Evolutionary conservation across 2,888 invertebrate species (phyloP).

Genomic region (Agrotis ipsilon): DNA sequence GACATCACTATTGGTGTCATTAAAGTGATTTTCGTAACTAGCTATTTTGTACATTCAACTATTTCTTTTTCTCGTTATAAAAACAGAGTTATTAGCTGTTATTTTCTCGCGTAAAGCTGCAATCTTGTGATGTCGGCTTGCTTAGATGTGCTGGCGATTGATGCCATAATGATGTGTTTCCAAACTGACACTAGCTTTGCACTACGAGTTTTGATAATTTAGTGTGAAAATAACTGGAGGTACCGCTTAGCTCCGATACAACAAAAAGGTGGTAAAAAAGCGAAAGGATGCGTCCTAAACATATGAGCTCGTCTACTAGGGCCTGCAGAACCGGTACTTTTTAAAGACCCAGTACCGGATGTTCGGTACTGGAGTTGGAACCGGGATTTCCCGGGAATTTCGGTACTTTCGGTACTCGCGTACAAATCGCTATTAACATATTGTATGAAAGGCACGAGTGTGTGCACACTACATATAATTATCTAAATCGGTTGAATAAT

Average conservation of each 20-base stretch:
- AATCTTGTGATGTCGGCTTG: constrained; percentile 36
- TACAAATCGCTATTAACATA: too few species aligned
- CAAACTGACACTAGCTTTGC: constrained; percentile 35
- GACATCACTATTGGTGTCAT: constrained; percentile 54
- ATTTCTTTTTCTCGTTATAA: constrained; percentile 36
- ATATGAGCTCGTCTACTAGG: constrained; percentile 47
- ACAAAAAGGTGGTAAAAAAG: constrained; percentile 51
- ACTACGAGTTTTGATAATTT: constrained; percentile 34
- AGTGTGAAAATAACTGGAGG: constrained; percentile 49
- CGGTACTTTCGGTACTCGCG: too few species aligned
- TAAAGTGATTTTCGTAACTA: constrained; percentile 39
- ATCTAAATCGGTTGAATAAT: too few species aligned
- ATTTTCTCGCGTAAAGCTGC: constrained; percentile 44
- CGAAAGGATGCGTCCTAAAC: constrained; percentile 52
- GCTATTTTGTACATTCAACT: constrained; percentile 1
- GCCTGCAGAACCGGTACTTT: too few species aligned
- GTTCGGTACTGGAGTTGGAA: too few species aligned
- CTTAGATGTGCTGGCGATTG: constrained; percentile 42
- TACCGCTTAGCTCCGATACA: constrained; percentile 36
- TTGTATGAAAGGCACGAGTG: too few species aligned
- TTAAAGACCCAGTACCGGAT: too few species aligned
- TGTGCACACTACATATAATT: too few species aligned
- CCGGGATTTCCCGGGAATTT: too few species aligned
- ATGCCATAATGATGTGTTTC: constrained; percentile 41
- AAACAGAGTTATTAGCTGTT: constrained; percentile 57